phyloP scores from a whole-genome alignment of 2,113 vertebrate genomes.

The Lepus europaeus region DNA sequence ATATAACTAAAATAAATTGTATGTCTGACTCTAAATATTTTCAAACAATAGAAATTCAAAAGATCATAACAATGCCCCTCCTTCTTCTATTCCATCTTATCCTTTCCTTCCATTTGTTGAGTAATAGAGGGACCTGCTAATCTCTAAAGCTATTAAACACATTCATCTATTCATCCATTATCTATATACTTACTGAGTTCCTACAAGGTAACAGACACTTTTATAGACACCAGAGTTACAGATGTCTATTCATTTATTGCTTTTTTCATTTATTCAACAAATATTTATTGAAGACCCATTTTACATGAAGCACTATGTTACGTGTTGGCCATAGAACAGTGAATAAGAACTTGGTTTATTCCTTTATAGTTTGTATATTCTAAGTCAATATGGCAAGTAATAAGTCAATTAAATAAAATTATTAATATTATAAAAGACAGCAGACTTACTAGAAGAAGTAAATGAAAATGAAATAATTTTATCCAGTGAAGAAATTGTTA shows the following conservation, averaged over 20 bases:
- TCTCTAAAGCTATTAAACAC: neutral
- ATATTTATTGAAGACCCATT: neutral
- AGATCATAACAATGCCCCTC: neutral
- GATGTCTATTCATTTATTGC: neutral
- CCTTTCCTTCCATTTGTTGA: neutral
- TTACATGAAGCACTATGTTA: neutral
- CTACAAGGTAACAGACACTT: neutral
- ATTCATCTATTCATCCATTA: neutral
- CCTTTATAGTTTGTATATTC: constrained; percentile 2
- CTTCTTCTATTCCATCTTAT: neutral
- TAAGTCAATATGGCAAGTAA: neutral
- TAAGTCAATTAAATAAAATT: neutral
- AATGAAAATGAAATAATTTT: neutral
- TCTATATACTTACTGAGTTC: neutral
- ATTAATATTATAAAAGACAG: neutral
- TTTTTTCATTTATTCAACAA: neutral
- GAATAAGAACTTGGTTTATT: neutral
- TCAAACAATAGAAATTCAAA: neutral
- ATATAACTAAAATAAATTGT: constrained; percentile 16
- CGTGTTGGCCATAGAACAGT: neutral
- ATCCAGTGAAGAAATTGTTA: neutral
- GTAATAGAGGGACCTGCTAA: neutral
- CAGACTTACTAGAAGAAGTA: neutral
- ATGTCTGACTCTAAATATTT: neutral
- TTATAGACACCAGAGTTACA: neutral